Evolutionary conservation across 2,113 vertebrate species (phyloP).

Genomic region (Neolamprologus toae): DNA sequence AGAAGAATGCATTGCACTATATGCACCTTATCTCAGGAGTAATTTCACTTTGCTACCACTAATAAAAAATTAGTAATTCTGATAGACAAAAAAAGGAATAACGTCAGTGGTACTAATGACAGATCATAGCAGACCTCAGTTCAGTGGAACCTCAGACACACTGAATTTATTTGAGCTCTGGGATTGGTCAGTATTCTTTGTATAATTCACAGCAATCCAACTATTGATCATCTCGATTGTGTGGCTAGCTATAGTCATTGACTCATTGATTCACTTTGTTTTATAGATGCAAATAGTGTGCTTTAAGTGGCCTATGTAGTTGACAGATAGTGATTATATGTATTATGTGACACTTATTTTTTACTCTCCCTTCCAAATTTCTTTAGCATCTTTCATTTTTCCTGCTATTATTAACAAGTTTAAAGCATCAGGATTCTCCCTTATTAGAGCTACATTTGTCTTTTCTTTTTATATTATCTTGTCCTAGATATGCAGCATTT

Average conservation of each 20-base stretch:
- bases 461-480: not conserved
- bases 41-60: not conserved
- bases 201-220: conserved; percentile 1
- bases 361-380: not conserved
- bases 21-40: not conserved
- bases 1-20: not conserved
- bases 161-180: not conserved
- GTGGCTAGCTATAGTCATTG: not conserved
- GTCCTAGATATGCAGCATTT: not conserved
- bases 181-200: not conserved
- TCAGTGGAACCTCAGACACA: not conserved
- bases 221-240: not conserved
- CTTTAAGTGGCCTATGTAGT: not conserved
- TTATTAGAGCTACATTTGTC: not conserved
- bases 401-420: not conserved
- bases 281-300: not conserved
- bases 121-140: not conserved
- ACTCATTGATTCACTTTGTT: not conserved
- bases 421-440: not conserved
- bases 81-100: not conserved
- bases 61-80: not conserved
- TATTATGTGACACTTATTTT: not conserved
- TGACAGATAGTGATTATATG: not conserved
- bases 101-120: not conserved
- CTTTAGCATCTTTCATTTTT: not conserved